phyloP scores from a whole-genome alignment of 1,140 invertebrate genomes.

The Eurosta solidaginis region DNA sequence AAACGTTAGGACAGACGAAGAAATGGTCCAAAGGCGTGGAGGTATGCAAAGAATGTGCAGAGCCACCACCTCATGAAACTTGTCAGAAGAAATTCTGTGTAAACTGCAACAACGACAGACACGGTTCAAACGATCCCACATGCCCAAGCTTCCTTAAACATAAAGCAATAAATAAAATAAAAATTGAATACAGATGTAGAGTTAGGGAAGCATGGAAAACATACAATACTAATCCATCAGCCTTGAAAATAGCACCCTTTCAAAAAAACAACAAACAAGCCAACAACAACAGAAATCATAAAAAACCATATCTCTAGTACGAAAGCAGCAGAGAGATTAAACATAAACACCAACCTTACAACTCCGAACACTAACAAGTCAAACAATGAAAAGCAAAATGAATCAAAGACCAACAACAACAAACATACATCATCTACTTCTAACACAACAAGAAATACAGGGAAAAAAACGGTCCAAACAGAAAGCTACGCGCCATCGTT shows the following conservation, averaged over 20 bases:
- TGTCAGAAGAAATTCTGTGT: not conserved
- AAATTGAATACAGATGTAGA: not conserved
- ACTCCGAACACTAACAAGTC: too few relatives aligned
- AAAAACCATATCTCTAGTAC: not conserved
- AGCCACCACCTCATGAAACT: not conserved
- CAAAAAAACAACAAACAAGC: not conserved
- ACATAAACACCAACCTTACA: too few relatives aligned
- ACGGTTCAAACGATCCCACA: not conserved
- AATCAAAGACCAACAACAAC: too few relatives aligned
- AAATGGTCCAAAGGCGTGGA: not conserved
- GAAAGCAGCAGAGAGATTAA: too few relatives aligned
- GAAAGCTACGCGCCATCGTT: too few relatives aligned
- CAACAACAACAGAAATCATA: not conserved
- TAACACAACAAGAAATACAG: too few relatives aligned
- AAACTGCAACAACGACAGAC: not conserved
- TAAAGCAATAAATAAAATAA: not conserved
- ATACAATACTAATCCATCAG: not conserved
- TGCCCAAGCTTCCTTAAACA: not conserved
- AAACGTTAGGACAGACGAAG: slow-evolving; percentile 13
- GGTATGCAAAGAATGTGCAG: slow-evolving; percentile 17
- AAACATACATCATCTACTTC: too few relatives aligned
- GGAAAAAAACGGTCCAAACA: too few relatives aligned
- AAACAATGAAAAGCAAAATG: too few relatives aligned
- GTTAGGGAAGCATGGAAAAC: slow-evolving; percentile 4
- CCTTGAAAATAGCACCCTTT: not conserved